Base-by-base conservation (phyloP, 1,140 invertebrate species). In the Homalodisca vitripennis region DNA sequence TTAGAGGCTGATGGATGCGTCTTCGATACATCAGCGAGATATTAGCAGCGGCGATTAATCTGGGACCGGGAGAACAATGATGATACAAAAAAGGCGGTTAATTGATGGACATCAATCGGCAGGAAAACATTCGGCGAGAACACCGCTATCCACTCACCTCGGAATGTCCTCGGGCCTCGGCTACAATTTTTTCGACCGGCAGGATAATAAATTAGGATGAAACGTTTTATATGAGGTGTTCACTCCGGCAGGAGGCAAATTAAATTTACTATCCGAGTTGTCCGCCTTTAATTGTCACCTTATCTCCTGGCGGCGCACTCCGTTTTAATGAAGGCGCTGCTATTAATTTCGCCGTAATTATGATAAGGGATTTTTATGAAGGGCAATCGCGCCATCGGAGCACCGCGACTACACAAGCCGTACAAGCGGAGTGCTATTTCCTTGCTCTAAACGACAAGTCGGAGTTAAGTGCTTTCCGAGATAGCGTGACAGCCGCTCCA, bases 311-410 rank as follows among this genome's bases (percentile, higher is more conserved):
- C n/a, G n/a, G n/a, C n/a, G n/a, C n/a, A n/a, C n/a, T n/a, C n/a
- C n/a, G n/a, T n/a, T 6, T 26, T 60, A 60, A 60, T 60, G 55
- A 60, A 60, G 55, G 55, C 14, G 22, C 14, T 60, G 55, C 55
- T 60, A 60, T 60, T 60, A 60, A 60, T 60, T 60, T 60, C 55
- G 55, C 55, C 55, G 55, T 60, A 60, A 60, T 60, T 60, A 30
- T 60, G 55, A 60, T 60, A 60, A 30, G 55, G 13, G 48, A 20
- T 22, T 22, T 51, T 51, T 51, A 20, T 20, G 17, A 20, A 22
- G 22, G 48, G 48, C 3, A 41, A 17, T 41, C 34, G 48, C 48
- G 3, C 17, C n/a, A 3, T 20, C 48, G 48, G 48, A 20, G 22
- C 34, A 41, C 6, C 6, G 6, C 6, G 6, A 41, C 34, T 6